phyloP scores from a whole-genome alignment of 1,140 invertebrate genomes.

The Aphaenogaster ashmeadi region DNA sequence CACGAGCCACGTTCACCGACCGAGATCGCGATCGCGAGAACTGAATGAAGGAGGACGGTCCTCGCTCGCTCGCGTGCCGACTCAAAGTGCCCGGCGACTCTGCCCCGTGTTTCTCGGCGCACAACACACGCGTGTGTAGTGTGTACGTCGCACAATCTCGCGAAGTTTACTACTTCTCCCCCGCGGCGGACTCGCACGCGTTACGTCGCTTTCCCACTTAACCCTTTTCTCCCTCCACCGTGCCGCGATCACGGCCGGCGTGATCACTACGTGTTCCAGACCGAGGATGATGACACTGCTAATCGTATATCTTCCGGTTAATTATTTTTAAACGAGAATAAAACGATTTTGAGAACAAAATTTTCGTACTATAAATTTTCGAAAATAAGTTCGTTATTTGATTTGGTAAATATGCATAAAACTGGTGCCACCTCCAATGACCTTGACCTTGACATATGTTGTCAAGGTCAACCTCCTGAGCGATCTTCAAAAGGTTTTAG shows the following conservation, averaged over 20 bases:
- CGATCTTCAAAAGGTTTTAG: no score
- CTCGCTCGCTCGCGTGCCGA: constrained; percentile 56
- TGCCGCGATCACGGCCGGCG: constrained; percentile 11
- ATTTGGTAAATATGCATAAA: neutral
- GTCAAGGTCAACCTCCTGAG: no score
- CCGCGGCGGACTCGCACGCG: constrained; percentile 50
- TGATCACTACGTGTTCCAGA: constrained; percentile 5
- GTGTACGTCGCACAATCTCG: constrained; percentile 28
- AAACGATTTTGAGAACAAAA: neutral
- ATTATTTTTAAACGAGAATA: neutral
- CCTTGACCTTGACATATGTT: no score
- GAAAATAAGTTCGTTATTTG: neutral
- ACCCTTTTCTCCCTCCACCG: constrained; percentile 13
- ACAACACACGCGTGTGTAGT: constrained; percentile 13
- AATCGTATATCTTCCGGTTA: neutral
- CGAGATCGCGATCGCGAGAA: neutral
- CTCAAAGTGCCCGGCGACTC: constrained; percentile 51
- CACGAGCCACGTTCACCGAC: constrained; percentile 24
- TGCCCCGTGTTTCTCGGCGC: constrained; percentile 33
- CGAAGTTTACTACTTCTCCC: constrained; percentile 66
- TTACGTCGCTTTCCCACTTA: constrained; percentile 63
- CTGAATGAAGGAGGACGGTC: constrained; percentile 28
- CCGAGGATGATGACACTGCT: neutral
- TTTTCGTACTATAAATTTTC: no score
- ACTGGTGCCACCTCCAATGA: no score